phyloP scores from a whole-genome alignment of 1,140 invertebrate genomes.

The Bombus haemorrhoidalis region DNA sequence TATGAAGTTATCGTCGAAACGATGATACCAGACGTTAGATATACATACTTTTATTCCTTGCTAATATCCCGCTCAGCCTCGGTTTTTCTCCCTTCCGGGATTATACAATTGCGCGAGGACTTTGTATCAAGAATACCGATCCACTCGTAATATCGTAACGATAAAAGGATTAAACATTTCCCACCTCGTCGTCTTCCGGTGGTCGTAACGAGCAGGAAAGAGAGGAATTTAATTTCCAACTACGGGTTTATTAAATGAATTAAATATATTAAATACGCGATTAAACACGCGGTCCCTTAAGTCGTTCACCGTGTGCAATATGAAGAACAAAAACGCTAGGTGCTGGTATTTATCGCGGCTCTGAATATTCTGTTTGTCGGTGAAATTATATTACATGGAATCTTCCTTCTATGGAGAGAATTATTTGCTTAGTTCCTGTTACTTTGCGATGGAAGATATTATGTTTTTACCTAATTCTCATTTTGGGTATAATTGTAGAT shows the following conservation, averaged over 20 bases:
- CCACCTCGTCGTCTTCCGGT: no score
- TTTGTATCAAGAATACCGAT: conserved; percentile 26
- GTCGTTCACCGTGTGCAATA: background rate
- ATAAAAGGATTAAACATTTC: conserved; percentile 31
- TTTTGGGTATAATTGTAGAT: no score
- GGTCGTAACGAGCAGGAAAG: conserved; percentile 7
- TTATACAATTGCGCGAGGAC: background rate
- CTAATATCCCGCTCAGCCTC: background rate
- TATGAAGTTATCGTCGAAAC: conserved; percentile 21
- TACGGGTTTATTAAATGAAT: conserved; percentile 14
- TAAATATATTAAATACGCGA: conserved; percentile 6
- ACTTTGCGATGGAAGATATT: no score
- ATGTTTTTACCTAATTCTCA: no score
- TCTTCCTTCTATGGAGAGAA: no score
- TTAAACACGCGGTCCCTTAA: background rate
- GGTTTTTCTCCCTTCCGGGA: background rate
- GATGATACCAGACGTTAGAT: conserved; percentile 3
- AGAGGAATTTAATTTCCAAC: conserved; percentile 30
- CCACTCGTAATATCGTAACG: conserved; percentile 19
- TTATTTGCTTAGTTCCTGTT: no score
- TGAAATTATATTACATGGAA: background rate
- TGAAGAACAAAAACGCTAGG: background rate
- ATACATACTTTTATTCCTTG: conserved; percentile 20
- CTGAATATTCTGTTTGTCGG: background rate
- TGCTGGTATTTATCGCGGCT: background rate